phyloP scores from a whole-genome alignment of 1,140 invertebrate genomes.

The Caenorhabditis briggsae region DNA sequence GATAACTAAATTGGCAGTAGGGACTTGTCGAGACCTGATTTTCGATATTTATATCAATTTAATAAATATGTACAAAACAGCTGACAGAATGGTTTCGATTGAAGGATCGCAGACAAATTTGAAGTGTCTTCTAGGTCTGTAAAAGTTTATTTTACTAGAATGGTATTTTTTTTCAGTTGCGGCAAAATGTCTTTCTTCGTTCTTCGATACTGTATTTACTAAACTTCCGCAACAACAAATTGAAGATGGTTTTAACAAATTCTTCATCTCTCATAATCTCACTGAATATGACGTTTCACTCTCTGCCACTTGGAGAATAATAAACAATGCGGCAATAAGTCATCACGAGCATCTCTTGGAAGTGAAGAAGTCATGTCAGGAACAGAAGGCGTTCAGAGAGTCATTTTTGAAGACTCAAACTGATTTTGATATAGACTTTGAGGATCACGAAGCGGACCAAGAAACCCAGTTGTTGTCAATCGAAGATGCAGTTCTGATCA shows the following conservation, averaged over 20 bases:
- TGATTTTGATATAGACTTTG: constrained; percentile 42
- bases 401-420: constrained; percentile 37
- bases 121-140: constrained; percentile 23
- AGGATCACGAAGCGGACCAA: constrained; percentile 22
- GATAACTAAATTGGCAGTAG: background rate
- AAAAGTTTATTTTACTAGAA: too few relatives aligned
- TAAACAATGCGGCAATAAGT: constrained; percentile 6
- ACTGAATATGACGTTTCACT: constrained; percentile 15
- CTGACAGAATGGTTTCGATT: constrained; percentile 16
- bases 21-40: background rate
- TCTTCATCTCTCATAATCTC: constrained; percentile 2
- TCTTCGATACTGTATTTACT: background rate
- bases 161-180: background rate
- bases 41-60: constrained; percentile 15
- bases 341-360: constrained; percentile 25
- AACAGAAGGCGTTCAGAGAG: constrained; percentile 40
- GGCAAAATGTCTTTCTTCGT: background rate
- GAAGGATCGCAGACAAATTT: constrained; percentile 43
- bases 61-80: background rate
- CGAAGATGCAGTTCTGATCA: constrained; percentile 21
- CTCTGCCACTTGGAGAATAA: constrained; percentile 22
- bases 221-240: constrained; percentile 10
- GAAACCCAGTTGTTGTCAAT: constrained; percentile 19
- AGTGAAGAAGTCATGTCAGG: constrained; percentile 31
- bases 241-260: background rate